Evolutionary conservation across 2,113 vertebrate genomes (phyloP).

Genomic region (Protobothrops flavoviridis): DNA sequence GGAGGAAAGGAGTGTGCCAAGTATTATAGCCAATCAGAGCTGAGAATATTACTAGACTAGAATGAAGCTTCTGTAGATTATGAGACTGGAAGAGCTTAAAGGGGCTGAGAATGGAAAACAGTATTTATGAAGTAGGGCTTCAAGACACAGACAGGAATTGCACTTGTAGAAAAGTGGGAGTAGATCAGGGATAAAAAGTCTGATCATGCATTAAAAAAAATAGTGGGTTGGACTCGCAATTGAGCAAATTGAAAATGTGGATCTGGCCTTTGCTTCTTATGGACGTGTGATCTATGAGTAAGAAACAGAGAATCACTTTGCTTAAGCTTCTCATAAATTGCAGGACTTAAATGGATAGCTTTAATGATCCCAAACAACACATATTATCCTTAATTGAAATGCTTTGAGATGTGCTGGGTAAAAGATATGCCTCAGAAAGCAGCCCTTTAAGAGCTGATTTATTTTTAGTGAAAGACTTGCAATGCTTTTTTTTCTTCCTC

Average conservation of each 20-base stretch:
- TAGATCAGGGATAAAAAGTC: not conserved
- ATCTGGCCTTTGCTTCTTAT: not conserved
- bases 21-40: not conserved
- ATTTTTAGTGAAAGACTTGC: conserved; percentile 6
- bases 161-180: not conserved
- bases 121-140: not conserved
- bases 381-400: not conserved
- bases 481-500: not conserved
- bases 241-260: not conserved
- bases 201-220: not conserved
- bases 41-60: not conserved
- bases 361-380: not conserved
- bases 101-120: not conserved
- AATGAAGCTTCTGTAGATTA: not conserved
- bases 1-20: not conserved
- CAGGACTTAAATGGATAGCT: not conserved
- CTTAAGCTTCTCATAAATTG: not conserved
- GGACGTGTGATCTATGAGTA: not conserved
- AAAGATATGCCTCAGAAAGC: conserved; percentile 29
- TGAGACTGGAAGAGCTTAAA: not conserved
- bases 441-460: not conserved
- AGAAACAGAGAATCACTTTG: not conserved
- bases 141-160: not conserved
- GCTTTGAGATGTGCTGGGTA: not conserved
- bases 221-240: not conserved